Percentiles rank a stretch among this genome's conserved stretches.
phyloP scores from a whole-genome alignment of 2,888 invertebrate genomes.

The Serrognathus titanus region DNA sequence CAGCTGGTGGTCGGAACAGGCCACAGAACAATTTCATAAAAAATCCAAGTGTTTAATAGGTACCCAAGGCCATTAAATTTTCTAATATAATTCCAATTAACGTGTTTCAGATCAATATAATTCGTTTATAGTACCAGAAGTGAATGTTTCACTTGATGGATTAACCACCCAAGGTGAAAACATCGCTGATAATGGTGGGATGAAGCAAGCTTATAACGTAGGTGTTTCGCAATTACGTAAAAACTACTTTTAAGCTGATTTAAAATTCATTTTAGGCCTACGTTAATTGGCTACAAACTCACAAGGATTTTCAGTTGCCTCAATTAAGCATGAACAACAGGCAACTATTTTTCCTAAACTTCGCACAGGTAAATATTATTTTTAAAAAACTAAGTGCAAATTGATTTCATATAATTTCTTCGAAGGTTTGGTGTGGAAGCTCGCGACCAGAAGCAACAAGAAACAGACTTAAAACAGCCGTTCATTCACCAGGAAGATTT shows the following conservation, averaged over 20 bases:
- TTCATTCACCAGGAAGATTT: constrained; percentile 80
- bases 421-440: constrained; percentile 69
- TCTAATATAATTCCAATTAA: neutral
- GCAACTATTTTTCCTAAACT: constrained; percentile 87
- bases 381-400: neutral
- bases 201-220: constrained; percentile 77
- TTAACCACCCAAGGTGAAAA: constrained; percentile 85
- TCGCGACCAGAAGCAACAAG: constrained; percentile 78
- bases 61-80: neutral
- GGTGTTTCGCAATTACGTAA: neutral
- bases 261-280: constrained; percentile 59
- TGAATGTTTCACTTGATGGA: constrained; percentile 72
- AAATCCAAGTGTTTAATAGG: constrained; percentile 72
- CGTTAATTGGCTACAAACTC: constrained; percentile 64
- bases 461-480: constrained; percentile 76
- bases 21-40: constrained; percentile 70
- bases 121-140: constrained; percentile 75
- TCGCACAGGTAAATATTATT: constrained; percentile 61
- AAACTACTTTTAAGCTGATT: neutral
- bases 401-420: neutral
- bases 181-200: constrained; percentile 94
- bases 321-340: constrained; percentile 71
- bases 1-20: constrained; percentile 77
- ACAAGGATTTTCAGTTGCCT: constrained; percentile 60
- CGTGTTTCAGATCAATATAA: constrained; percentile 70